Evolutionary conservation across 2,113 vertebrate genomes (phyloP).

Genomic region (Fregetta grallaria): DNA sequence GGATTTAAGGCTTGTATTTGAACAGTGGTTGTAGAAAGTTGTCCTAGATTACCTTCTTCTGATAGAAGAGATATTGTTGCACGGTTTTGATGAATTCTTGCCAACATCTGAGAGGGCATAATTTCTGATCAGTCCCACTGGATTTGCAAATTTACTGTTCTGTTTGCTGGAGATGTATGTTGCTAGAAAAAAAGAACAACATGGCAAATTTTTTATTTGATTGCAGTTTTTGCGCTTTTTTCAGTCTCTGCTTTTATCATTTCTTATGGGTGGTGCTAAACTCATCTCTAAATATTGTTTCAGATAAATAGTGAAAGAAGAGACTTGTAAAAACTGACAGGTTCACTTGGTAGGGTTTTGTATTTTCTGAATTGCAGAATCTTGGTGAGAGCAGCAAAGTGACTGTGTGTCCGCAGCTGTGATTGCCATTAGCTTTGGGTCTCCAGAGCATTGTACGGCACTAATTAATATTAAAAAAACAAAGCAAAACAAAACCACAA

Average conservation of each 20-base stretch:
- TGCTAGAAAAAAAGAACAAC: neutral
- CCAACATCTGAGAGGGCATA: neutral
- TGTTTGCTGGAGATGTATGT: neutral
- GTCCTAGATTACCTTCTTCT: neutral
- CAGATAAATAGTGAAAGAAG: neutral
- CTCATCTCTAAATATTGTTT: neutral
- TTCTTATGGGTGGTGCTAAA: neutral
- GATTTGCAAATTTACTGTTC: neutral
- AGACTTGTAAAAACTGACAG: neutral
- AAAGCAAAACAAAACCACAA: neutral
- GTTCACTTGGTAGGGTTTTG: neutral
- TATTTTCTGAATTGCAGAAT: neutral
- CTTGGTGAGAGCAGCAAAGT: neutral
- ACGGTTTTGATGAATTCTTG: neutral
- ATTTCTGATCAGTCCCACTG: neutral
- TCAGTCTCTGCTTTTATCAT: neutral
- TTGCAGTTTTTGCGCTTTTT: neutral
- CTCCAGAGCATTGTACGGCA: neutral
- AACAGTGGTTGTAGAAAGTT: neutral
- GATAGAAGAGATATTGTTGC: neutral
- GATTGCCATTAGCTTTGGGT: neutral
- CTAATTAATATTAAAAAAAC: neutral
- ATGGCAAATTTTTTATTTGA: neutral
- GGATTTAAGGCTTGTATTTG: neutral
- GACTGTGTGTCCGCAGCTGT: neutral